Conservation (phyloP, 1,140 invertebrate genomes). For the Drosophila malerkotliana region DNA sequence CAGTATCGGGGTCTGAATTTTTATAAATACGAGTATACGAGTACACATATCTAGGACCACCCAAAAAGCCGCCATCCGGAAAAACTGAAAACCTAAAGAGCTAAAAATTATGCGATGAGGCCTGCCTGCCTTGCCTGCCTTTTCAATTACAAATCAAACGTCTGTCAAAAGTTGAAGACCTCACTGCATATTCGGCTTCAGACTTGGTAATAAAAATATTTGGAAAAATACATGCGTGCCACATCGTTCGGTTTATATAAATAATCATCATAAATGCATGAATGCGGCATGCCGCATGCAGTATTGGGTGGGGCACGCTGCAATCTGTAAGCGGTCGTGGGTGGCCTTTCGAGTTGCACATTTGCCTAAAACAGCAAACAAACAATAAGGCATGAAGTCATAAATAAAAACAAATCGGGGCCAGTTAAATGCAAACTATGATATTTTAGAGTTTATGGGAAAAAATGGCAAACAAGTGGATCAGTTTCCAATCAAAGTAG, state of each 20-base stretch:
- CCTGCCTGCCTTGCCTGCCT: background rate
- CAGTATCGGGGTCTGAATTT: constrained; percentile 17
- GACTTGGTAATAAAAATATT: constrained; percentile 59
- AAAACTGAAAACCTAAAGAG: constrained; percentile 51
- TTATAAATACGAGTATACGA: background rate
- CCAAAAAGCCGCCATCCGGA: constrained; percentile 46
- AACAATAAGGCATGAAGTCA: constrained; percentile 37
- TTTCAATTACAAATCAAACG: constrained; percentile 77
- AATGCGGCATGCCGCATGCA: background rate
- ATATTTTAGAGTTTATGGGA: background rate
- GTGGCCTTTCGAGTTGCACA: constrained; percentile 37
- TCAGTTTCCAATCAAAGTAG: background rate
- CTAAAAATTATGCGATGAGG: constrained; percentile 53
- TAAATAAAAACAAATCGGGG: constrained; percentile 49
- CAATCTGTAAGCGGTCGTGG: constrained; percentile 13
- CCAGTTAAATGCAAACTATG: background rate
- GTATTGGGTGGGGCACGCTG: constrained; percentile 10
- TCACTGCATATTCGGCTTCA: constrained; percentile 25
- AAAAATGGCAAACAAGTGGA: background rate
- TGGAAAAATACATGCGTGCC: constrained; percentile 43
- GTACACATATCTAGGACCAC: constrained; percentile 42
- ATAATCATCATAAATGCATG: constrained; percentile 51
- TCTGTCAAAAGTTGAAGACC: constrained; percentile 56
- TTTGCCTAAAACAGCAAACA: constrained; percentile 42
- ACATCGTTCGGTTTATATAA: constrained; percentile 25